Conservation (phyloP, 2,113 vertebrate genomes). For the Diadophis punctatus region DNA sequence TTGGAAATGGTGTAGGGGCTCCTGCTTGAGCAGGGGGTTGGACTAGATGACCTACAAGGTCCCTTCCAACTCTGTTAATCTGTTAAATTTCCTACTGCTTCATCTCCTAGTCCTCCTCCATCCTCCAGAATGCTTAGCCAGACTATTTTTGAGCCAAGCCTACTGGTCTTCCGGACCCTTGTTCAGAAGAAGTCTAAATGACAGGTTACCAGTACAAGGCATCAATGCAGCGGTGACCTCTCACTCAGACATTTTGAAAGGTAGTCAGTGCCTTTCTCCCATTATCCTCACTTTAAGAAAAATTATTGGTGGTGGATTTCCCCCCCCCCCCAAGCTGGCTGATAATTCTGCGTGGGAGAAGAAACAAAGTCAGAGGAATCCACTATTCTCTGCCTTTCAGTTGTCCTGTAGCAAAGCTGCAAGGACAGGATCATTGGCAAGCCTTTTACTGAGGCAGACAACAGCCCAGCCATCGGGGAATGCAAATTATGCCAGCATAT, state of each 20-base stretch:
- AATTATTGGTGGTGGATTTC: neutral
- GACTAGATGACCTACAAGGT: no score
- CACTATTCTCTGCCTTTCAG: neutral
- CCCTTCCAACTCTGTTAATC: no score
- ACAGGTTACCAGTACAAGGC: neutral
- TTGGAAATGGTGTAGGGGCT: no score
- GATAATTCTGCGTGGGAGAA: neutral
- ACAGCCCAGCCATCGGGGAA: neutral
- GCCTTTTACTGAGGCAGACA: neutral
- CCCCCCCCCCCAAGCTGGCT: neutral
- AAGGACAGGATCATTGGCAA: neutral
- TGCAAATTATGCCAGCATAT: neutral
- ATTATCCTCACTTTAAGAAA: neutral
- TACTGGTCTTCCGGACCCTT: neutral
- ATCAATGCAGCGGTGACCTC: neutral
- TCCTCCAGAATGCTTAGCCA: neutral
- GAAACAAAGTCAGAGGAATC: neutral
- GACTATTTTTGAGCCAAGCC: neutral
- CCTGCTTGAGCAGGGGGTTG: no score
- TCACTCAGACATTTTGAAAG: neutral
- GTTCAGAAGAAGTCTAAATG: neutral
- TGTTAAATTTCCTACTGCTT: neutral
- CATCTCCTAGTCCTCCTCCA: neutral
- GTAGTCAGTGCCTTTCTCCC: neutral
- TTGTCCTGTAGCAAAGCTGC: neutral